Base-by-base conservation (phyloP, 2,113 vertebrate species). In the Hucho hucho region DNA sequence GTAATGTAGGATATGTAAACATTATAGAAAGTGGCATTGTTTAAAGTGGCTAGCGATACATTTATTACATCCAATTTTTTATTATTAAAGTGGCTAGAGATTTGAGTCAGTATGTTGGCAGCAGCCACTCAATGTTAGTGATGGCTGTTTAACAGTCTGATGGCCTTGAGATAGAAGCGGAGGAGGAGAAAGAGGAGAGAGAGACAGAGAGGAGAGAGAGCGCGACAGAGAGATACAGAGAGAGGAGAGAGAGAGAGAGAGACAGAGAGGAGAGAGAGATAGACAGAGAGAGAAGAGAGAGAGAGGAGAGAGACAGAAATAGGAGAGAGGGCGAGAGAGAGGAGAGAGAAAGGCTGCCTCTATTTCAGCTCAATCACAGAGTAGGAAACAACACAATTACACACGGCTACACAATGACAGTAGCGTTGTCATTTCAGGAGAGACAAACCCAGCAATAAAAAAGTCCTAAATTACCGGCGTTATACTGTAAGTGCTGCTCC, bases 331-430 rank as follows among this genome's bases (percentile, higher is more conserved):
- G 58, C 9, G 4, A 61, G 58, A 1, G 1, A 61, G n/a, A 22
- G 58, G 26, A 59, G 58, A 64, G 79, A 24, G 70, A 0, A 7
- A 56, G 67, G 46, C 53, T 74, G 74, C 43, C 76, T 84, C 83
- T 82, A 92, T 87, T 91, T 92, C 89, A 84, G 83, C 88, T 87
- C 90, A 84, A 87, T 93, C 85, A 89, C 80, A 83, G 87, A 90
- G n/a, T n/a, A n/a, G 90, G 90, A 92, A 93, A 91, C 82, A 81
- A 93, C 92, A 89, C 92, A 94, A 95, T 94, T 93, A 91, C 83
- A 92, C 87, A 87, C 86, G 83, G 82, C 73, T 61, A 72, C 79
- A 82, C 81, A 90, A 94, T 94, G 86, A 92, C 92, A 90, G 87
- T 83, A 88, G 92, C 88, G 91, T 83, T 86, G 90, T 93, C 94